A percentile compares a stretch with the other conserved stretches of the same genome.
Conservation (phyloP, 2,113 vertebrate genomes). For the Daubentonia madagascariensis region DNA sequence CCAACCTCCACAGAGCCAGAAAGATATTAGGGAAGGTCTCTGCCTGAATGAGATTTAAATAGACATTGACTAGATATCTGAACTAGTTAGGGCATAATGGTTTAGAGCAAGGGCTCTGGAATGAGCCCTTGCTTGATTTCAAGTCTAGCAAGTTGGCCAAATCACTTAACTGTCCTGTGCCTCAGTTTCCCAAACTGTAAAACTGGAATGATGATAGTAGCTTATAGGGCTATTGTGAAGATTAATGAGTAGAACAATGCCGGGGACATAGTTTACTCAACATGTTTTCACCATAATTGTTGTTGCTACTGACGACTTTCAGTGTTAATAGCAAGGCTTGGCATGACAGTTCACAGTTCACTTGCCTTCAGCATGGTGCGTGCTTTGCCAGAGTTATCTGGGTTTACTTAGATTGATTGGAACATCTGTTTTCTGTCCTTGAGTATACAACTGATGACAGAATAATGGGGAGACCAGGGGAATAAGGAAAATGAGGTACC, state of each 20-base stretch:
- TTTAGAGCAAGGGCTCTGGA: not conserved
- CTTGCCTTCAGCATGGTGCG: not conserved
- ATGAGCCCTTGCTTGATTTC: not conserved
- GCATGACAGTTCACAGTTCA: not conserved
- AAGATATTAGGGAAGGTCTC: not conserved
- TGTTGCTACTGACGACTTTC: not conserved
- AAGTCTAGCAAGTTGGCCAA: not conserved
- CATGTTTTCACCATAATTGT: not conserved
- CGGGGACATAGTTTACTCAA: not conserved
- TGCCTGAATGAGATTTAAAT: not conserved
- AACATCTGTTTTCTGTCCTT: slow-evolving; percentile 17
- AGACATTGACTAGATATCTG: not conserved
- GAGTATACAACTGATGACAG: not conserved
- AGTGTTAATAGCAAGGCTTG: not conserved
- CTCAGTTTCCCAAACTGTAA: not conserved
- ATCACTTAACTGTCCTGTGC: not conserved
- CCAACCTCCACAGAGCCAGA: not conserved
- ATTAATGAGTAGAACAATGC: not conserved
- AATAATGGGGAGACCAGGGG: not conserved
- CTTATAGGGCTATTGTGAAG: not conserved
- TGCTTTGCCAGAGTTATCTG: not conserved
- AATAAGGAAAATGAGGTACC: not conserved
- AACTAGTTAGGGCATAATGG: not conserved
- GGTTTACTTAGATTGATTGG: not conserved
- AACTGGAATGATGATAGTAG: not conserved